A percentile compares a stretch with the other conserved stretches of the same genome.
Evolutionary conservation across 1,140 invertebrate species (phyloP).

Genomic region (Bombus waltoni): DNA sequence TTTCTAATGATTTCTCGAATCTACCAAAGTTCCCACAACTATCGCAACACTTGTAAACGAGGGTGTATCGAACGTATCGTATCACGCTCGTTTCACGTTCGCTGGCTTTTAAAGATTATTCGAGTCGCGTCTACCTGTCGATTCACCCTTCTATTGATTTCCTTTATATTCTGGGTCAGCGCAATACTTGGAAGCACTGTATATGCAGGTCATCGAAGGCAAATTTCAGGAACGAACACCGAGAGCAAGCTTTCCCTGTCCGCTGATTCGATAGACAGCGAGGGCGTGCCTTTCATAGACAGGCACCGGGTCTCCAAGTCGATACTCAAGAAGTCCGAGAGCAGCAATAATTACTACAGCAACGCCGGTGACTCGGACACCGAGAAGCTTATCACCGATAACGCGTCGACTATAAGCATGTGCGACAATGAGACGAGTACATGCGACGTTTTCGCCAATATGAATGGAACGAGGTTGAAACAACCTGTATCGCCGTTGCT

Average conservation of each 20-base stretch:
- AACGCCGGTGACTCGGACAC: conserved; percentile 87
- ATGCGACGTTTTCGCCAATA: conserved; percentile 72
- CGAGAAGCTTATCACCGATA: conserved; percentile 89
- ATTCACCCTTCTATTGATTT: conserved; percentile 20
- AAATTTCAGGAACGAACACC: conserved; percentile 82
- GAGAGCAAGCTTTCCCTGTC: conserved; percentile 88
- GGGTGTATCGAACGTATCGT: no score
- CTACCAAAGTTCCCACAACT: no score
- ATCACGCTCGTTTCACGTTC: not conserved
- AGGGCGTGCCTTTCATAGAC: conserved; percentile 85
- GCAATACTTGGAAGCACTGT: conserved; percentile 19
- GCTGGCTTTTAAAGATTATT: not conserved
- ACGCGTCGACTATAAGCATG: conserved; percentile 81
- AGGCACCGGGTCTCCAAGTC: conserved; percentile 88
- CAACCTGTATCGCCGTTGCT: conserved; percentile 75
- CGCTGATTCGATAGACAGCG: conserved; percentile 87
- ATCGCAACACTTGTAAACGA: no score
- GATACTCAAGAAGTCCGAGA: conserved; percentile 90
- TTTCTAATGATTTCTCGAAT: no score
- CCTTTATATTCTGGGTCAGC: conserved; percentile 41
- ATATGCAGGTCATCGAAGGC: conserved; percentile 33
- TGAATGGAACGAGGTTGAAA: conserved; percentile 74
- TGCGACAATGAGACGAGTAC: conserved; percentile 81
- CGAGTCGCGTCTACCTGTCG: not conserved
- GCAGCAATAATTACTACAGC: conserved; percentile 80